Evolutionary conservation across 2,797 vertebrate species (phyloP).

Genomic region (Pristis pectinata): DNA sequence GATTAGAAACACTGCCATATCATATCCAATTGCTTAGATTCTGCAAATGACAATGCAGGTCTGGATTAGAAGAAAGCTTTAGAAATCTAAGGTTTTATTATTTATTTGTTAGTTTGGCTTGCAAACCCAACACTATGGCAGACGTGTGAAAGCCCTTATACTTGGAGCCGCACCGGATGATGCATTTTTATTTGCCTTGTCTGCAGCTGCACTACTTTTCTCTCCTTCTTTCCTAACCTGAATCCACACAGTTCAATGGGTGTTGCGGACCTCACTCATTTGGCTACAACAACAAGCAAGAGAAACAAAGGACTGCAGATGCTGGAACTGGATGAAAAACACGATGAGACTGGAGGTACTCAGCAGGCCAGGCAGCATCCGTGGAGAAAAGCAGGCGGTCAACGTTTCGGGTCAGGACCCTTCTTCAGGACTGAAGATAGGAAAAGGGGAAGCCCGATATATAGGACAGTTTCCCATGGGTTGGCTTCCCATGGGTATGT

Average conservation of each 20-base stretch:
- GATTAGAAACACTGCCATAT: neutral
- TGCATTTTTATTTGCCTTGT: neutral
- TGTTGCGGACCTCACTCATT: neutral
- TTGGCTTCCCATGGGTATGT: too few relatives aligned
- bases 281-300: neutral
- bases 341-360: too few relatives aligned
- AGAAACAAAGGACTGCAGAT: too few relatives aligned
- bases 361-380: too few relatives aligned
- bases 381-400: too few relatives aligned
- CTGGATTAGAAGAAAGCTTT: neutral
- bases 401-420: too few relatives aligned
- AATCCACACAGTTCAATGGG: neutral
- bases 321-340: too few relatives aligned
- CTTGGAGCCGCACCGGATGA: neutral
- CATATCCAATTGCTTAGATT: neutral
- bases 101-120: neutral
- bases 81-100: neutral
- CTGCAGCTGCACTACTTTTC: neutral
- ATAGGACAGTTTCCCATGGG: too few relatives aligned
- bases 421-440: too few relatives aligned
- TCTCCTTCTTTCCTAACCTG: neutral
- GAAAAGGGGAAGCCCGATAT: too few relatives aligned
- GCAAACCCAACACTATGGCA: neutral
- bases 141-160: neutral
- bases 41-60: too few relatives aligned